Percentiles rank a stretch among this genome's conserved stretches.
phyloP scores from a whole-genome alignment of 2,797 vertebrate species.

The Carduelis carduelis region DNA sequence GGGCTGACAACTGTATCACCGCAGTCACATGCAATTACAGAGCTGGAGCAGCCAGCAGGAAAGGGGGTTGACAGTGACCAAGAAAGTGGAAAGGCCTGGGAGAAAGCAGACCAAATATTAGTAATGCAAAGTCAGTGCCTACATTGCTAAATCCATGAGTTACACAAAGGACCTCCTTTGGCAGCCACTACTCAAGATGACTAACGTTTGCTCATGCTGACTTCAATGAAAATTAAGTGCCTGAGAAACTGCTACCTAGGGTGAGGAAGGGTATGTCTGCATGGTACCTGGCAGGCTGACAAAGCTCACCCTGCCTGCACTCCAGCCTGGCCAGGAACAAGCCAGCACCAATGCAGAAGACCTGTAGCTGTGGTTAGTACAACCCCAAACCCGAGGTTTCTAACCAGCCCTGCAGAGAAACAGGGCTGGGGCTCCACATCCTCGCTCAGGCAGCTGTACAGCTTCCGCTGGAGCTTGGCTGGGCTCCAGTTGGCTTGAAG shows the following conservation, averaged over 20 bases:
- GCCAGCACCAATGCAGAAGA: not conserved
- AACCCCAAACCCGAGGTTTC: not conserved
- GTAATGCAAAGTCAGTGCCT: constrained; percentile 26
- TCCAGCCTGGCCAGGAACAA: not conserved
- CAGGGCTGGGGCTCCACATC: not conserved
- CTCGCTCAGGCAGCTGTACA: not conserved
- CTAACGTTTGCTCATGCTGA: constrained; percentile 57
- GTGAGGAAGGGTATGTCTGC: constrained; percentile 51
- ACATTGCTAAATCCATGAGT: constrained; percentile 24
- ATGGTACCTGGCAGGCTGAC: constrained; percentile 8
- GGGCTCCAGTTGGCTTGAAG: constrained; percentile 23
- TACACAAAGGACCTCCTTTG: constrained; percentile 53
- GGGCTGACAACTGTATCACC: constrained; percentile 12
- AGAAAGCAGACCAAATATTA: constrained; percentile 41
- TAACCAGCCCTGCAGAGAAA: constrained; percentile 20
- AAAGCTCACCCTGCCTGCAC: constrained; percentile 14
- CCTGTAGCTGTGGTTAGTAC: constrained; percentile 27
- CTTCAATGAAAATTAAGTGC: constrained; percentile 46
- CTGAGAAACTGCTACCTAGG: constrained; percentile 42
- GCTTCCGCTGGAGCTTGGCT: constrained; percentile 45
- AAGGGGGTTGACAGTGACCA: constrained; percentile 30
- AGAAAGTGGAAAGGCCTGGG: not conserved
- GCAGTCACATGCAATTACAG: constrained; percentile 34
- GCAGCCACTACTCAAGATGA: constrained; percentile 35
- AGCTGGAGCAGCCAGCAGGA: not conserved